Evolutionary conservation across 37 sponge, comb jelly and placozoan species (phyloP), one percentile per base, ranked within the genome.

Genomic region (Agelas oroides): DNA sequence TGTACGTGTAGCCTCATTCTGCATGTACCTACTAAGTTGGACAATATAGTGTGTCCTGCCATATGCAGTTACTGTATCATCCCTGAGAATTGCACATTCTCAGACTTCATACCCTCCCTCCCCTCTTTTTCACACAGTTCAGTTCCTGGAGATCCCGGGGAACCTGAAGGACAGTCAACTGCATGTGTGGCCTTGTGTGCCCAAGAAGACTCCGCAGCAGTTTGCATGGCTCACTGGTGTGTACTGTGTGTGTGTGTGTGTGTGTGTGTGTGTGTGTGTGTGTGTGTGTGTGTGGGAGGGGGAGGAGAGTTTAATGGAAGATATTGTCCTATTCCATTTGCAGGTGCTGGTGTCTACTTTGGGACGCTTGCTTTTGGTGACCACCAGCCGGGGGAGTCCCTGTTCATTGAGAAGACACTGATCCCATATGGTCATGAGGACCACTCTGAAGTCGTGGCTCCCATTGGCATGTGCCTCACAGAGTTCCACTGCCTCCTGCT

Each of bases 151-250:
- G 82, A 91, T 91, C 24, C 91, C 91, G n/a, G 89, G 95, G n/a
- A 70, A 18, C 27, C 57, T 83, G 55, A 77, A 84, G 53, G 71
- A 75, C 35, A 87, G 91, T 35, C 69, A 81, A 39, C 80, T 94
- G 8, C 80, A 82, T 5, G 80, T 90, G 24, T 94, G 95, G 95
- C 88, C 94, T 0, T 23, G 71, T 1, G 35, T 32, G 0, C 72
- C 86, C 1, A 55, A 81, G n/a, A 65, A 70, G 32, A 40, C 64
- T 1, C 96, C 94, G 0, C 52, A 72, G 38, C 20, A 69, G 41
- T 96, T 96, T 79, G 88, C 94, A 25, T 96, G 96, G 96, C 63
- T 95, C 30, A 95, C 96, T 65, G 93, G 96, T 64, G n/a, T 28
- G n/a, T 64, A n/a, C n/a, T n/a, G n/a, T n/a, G n/a, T n/a, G n/a